These are phyloP conservation scores for Tupaia chinensis DNA, from an alignment of 2,113 vertebrate genomes.

Conservation along the genomic window DNA sequence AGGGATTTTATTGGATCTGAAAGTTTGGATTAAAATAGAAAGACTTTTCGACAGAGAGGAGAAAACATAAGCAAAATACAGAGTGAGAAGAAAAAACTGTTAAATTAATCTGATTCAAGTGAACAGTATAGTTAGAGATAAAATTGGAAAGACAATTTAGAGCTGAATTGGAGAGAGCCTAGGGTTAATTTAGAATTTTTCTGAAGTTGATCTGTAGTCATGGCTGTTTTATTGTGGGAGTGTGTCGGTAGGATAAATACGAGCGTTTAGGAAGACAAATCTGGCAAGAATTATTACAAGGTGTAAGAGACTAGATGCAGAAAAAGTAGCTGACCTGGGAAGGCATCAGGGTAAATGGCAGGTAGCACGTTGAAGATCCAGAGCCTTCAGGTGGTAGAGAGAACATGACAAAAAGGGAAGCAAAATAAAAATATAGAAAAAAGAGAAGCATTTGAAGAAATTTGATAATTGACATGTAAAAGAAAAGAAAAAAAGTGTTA, in stretches of 20 bases:
- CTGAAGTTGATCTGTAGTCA: background rate
- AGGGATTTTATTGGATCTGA: background rate
- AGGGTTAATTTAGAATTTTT: background rate
- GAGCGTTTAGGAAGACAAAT: background rate
- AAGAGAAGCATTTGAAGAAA: background rate
- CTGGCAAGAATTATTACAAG: background rate
- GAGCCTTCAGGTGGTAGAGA: background rate
- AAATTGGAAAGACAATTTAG: background rate
- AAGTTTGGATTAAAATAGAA: background rate
- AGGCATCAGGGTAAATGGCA: background rate
- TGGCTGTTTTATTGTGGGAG: background rate
- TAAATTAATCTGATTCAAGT: background rate
- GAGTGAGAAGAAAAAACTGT: background rate
- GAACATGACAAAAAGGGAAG: background rate
- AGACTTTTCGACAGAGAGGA: background rate
- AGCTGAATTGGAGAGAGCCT: background rate
- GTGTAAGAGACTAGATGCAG: background rate
- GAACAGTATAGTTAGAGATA: background rate
- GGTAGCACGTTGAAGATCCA: background rate
- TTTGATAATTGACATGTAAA: background rate
- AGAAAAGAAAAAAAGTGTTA: background rate
- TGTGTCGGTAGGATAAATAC: background rate
- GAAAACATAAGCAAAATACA: background rate
- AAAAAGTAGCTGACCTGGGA: background rate
- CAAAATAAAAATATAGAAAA: background rate